phyloP scores from a whole-genome alignment of 2,797 vertebrate species.

The Xiphophorus birchmanni region DNA sequence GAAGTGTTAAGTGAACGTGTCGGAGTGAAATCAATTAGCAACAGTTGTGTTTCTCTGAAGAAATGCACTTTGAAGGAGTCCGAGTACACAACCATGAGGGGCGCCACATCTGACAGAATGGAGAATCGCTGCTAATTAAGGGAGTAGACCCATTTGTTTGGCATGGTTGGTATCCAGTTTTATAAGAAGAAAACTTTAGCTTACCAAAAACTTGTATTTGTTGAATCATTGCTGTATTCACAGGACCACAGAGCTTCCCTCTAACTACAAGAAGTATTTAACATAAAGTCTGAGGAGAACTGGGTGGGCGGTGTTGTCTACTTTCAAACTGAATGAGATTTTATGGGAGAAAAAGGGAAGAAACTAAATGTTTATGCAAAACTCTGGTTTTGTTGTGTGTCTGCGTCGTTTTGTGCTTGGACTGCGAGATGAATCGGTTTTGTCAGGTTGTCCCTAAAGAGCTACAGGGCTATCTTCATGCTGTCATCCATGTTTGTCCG shows the following conservation, averaged over 20 bases:
- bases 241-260: constrained; percentile 65
- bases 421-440: constrained; percentile 31
- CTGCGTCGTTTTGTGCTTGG: background rate
- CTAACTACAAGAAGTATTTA: constrained; percentile 58
- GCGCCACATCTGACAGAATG: background rate
- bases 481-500: constrained; percentile 24
- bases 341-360: constrained; percentile 53
- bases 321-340: constrained; percentile 31
- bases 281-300: constrained; percentile 32
- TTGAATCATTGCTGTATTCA: constrained; percentile 45
- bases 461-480: constrained; percentile 45
- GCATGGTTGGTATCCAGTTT: constrained; percentile 18
- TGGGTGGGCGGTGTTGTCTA: constrained; percentile 18
- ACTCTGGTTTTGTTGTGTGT: constrained; percentile 44
- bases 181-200: constrained; percentile 77
- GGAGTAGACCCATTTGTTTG: background rate
- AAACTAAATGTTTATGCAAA: constrained; percentile 72
- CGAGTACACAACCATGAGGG: constrained; percentile 33
- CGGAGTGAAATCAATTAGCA: background rate
- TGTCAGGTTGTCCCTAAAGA: constrained; percentile 33
- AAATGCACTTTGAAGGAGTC: background rate
- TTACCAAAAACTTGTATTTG: constrained; percentile 71
- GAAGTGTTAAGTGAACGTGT: constrained; percentile 1
- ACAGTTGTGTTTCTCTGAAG: constrained; percentile 4
- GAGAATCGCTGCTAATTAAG: constrained; percentile 7